Base-by-base conservation (phyloP, 1,140 invertebrate species). In the Ceratina australensis region DNA sequence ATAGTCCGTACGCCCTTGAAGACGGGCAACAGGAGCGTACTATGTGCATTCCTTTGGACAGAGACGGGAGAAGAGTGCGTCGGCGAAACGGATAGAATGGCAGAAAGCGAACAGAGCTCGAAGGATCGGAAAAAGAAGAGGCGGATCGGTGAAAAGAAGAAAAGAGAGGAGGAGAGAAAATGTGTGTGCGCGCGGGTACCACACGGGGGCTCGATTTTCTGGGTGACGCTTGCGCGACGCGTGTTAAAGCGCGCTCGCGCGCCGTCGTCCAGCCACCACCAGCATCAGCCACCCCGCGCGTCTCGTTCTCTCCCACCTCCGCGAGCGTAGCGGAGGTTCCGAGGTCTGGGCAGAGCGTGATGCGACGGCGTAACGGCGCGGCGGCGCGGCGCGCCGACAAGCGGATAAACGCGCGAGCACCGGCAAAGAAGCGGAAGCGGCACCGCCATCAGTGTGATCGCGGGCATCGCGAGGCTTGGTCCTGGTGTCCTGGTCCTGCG, bases 1-100 rank as follows among this genome's bases (percentile, higher is more conserved):
- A 42, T 42, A 10, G 84, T 87, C 86, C 86, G 87, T 79, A 88
- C 90, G 90, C 88, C 90, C 90, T 91, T 91, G 90, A 87, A 88
- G 89, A 90, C 80, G 80, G 83, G 80, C 75, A 89, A 89, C 83
- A 84, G 87, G 86, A 83, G 79, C 87, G 81, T 80, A 85, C 76
- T 81, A 82, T 75, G 81, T 78, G 83, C 83, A 69, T 82, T 42
- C 84, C 74, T 61, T 80, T 18, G 69, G 59, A 59, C 63, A 71
- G 72, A 83, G 84, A 85, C 18, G 72, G 68, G 72, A 82, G 84
- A 85, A 15, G 72, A 81, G 71, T 59, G 61, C 65, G 28, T 56
- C 26, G 63, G 22, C 47, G 71, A 74, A 60, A 78, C 26, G 60
- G 47, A 24, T 28, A 57, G 57, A 79, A 66, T 63, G 42, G 20